A percentile compares a stretch with the other conserved stretches of the same genome.
Evolutionary conservation across 2,113 vertebrate species (phyloP).

Genomic region (Dicerorhinus sumatrensis): DNA sequence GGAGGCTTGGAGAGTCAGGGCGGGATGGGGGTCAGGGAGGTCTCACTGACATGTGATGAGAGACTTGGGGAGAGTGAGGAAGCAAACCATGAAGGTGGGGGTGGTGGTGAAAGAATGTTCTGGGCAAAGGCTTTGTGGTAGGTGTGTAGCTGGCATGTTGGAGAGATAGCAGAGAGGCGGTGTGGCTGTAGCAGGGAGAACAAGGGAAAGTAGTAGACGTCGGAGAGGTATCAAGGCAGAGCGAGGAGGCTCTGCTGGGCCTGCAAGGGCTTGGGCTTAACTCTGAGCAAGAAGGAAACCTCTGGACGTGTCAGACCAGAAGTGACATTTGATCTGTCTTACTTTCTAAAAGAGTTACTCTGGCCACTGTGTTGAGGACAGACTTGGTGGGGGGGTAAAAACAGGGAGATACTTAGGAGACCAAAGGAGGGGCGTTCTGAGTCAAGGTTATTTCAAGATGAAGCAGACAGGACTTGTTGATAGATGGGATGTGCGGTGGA

Average conservation of each 20-base stretch:
- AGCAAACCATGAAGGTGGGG: not conserved
- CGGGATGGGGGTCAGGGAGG: not conserved
- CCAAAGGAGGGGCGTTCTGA: not conserved
- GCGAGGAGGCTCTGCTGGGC: too few species aligned
- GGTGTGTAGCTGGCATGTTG: not conserved
- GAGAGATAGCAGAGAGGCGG: not conserved
- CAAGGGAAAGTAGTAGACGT: not conserved
- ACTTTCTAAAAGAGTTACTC: not conserved
- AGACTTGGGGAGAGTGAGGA: not conserved
- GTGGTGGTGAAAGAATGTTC: not conserved
- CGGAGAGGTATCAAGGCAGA: not conserved
- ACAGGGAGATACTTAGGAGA: not conserved
- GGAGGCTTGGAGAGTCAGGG: not conserved
- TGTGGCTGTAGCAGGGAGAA: not conserved
- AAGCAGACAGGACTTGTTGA: not conserved
- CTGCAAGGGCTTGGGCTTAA: not conserved
- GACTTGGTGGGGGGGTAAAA: not conserved
- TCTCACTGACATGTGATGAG: not conserved
- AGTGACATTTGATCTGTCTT: not conserved
- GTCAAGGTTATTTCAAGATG: not conserved
- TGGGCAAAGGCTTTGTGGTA: not conserved
- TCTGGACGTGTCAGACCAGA: not conserved
- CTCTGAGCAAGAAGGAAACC: not conserved
- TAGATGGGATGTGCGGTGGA: not conserved
- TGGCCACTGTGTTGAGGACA: not conserved